These are phyloP conservation scores for Zeuzera pyrina DNA, from an alignment of 2,888 invertebrate species.

Conservation along the genomic window DNA sequence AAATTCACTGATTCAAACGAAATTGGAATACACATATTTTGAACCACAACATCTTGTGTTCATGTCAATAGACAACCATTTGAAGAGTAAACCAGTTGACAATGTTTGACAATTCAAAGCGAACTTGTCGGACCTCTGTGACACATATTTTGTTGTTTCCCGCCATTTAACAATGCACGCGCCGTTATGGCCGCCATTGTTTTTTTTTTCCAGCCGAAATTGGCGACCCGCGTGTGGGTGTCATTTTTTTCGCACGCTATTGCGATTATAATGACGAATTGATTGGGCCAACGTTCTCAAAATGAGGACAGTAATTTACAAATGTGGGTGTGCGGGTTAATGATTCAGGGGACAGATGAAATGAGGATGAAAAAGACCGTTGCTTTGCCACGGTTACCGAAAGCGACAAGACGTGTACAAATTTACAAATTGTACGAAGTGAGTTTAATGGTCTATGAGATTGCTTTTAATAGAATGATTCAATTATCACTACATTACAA, in stretches of 20 bases:
- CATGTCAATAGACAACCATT: conserved; percentile 18
- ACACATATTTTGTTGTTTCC: conserved; percentile 31
- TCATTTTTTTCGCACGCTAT: conserved; percentile 51
- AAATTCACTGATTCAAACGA: no score
- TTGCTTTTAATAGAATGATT: no score
- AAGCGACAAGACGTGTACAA: conserved; percentile 1
- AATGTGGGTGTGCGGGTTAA: conserved; percentile 56
- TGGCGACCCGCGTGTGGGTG: conserved; percentile 44
- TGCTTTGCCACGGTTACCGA: conserved; percentile 39
- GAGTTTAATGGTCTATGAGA: no score
- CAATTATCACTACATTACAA: no score
- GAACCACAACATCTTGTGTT: no score
- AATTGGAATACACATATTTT: no score
- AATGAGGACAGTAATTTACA: conserved; percentile 47
- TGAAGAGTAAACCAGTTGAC: conserved; percentile 31
- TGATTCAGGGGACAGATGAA: conserved; percentile 43
- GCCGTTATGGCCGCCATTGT: conserved; percentile 59
- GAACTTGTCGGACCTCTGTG: conserved; percentile 19
- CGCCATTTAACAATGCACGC: conserved; percentile 32
- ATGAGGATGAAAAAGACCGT: conserved; percentile 44
- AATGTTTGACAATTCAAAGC: conserved; percentile 15
- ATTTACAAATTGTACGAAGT: no score
- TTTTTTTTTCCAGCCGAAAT: conserved; percentile 50
- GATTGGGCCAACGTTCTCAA: conserved; percentile 49
- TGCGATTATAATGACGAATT: conserved; percentile 62